These are phyloP conservation scores for Trissolcus basalis DNA, from an alignment of 1,140 invertebrate genomes.

Conservation along the genomic window DNA sequence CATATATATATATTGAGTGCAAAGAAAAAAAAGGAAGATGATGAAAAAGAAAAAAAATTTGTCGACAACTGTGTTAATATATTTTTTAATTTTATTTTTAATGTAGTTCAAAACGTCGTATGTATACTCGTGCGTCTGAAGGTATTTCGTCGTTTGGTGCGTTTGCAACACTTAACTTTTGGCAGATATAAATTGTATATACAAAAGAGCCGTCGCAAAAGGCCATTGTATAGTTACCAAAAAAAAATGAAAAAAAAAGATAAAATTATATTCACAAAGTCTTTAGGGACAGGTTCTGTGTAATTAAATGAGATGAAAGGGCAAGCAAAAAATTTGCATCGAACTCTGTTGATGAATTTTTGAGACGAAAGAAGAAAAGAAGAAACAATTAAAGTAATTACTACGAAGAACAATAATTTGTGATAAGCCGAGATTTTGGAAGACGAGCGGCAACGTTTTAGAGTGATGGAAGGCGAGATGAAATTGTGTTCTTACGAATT, in stretches of 20 bases:
- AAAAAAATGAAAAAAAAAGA: constrained; percentile 10
- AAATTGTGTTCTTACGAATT: constrained; percentile 72
- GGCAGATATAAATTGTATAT: constrained; percentile 35
- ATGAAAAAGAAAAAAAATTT: constrained; percentile 10
- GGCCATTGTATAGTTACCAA: constrained; percentile 41
- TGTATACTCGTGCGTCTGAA: constrained; percentile 33
- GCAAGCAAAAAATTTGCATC: constrained; percentile 15
- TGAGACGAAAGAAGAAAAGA: constrained; percentile 61
- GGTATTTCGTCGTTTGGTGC: constrained; percentile 34
- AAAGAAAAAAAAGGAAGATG: constrained; percentile 12
- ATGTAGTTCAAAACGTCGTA: constrained; percentile 32
- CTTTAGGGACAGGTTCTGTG: constrained; percentile 23
- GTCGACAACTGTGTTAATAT: constrained; percentile 34
- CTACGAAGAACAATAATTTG: constrained; percentile 75
- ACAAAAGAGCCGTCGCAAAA: constrained; percentile 33
- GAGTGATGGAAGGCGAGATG: constrained; percentile 34
- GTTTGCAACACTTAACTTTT: constrained; percentile 40
- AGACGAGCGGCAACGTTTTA: constrained; percentile 66
- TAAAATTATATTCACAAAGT: constrained; percentile 27
- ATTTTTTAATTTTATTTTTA: constrained; percentile 45
- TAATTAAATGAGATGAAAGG: constrained; percentile 24
- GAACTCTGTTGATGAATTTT: constrained; percentile 31
- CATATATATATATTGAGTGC: constrained; percentile 27
- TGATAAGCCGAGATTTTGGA: constrained; percentile 66
- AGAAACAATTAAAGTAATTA: too few species aligned